A percentile compares a stretch with the other conserved stretches of the same genome.
These are phyloP conservation scores for Ophioninae sp. DNA, from an alignment of 2,888 invertebrate species.

Conservation along the genomic window DNA sequence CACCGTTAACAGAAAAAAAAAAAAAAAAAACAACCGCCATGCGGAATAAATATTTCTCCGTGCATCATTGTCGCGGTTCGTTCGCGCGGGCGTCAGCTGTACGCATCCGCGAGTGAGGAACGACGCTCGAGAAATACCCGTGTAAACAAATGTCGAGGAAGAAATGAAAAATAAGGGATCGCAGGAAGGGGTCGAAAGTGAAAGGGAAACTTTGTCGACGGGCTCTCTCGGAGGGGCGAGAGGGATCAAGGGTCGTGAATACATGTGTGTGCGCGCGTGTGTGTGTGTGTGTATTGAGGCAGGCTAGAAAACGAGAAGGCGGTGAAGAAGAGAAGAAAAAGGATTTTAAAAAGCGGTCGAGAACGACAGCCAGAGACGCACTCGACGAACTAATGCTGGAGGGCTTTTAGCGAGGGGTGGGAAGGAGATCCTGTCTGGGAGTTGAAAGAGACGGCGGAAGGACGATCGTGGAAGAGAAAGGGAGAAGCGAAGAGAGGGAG, in stretches of 20 bases:
- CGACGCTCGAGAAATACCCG: background rate
- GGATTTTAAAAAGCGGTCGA: conserved; percentile 59
- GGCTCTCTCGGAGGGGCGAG: background rate
- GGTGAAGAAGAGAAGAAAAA: conserved; percentile 51
- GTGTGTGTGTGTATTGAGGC: conserved; percentile 41
- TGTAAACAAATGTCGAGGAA: conserved; percentile 29
- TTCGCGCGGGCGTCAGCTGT: background rate
- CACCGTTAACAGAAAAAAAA: no score
- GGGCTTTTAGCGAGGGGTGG: conserved; percentile 46
- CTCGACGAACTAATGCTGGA: conserved; percentile 55
- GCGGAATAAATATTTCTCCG: background rate
- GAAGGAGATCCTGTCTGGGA: conserved; percentile 39
- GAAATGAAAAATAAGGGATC: conserved; percentile 18
- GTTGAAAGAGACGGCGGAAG: conserved; percentile 36
- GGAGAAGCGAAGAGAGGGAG: conserved; percentile 31
- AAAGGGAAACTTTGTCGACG: conserved; percentile 61
- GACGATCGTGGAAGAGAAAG: conserved; percentile 32
- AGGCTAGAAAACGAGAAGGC: conserved; percentile 39
- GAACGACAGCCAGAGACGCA: conserved; percentile 62
- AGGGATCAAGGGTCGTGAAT: conserved; percentile 40
- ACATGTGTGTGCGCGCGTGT: conserved; percentile 43
- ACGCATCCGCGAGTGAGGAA: background rate
- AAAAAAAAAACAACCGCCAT: no score
- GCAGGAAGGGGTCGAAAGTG: conserved; percentile 56
- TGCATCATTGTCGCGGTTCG: background rate